phyloP scores from a whole-genome alignment of 2,797 vertebrate genomes.

The Glyptemys insculpta region DNA sequence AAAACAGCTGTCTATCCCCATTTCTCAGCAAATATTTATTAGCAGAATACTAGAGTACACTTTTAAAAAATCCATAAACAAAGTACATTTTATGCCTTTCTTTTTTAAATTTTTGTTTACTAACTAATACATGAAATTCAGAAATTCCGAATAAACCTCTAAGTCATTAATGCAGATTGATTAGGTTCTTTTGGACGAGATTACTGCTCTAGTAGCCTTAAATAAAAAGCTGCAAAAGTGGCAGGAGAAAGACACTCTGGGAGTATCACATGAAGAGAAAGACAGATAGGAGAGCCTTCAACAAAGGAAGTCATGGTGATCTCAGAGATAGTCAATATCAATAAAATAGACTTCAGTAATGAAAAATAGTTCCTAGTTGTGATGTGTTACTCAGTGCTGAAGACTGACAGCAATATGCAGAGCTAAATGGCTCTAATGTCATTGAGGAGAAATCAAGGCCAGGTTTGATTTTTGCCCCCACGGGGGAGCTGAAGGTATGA shows the following conservation, averaged over 20 bases:
- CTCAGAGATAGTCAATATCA: neutral
- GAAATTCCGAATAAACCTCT: neutral
- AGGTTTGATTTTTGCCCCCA: neutral
- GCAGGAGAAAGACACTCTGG: neutral
- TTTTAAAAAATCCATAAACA: neutral
- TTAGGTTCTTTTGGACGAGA: neutral
- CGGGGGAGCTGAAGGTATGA: neutral
- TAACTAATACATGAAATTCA: neutral
- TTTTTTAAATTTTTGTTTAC: neutral
- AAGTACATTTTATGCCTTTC: neutral
- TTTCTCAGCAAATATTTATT: neutral
- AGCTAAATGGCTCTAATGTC: neutral
- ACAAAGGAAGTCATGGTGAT: neutral
- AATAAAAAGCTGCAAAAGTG: neutral
- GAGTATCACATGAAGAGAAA: neutral
- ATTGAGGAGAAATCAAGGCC: neutral
- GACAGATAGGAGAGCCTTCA: neutral
- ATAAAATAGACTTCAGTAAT: neutral
- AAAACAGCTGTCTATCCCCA: neutral
- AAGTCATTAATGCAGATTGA: neutral
- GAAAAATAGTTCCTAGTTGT: neutral
- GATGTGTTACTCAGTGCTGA: neutral
- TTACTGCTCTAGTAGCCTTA: neutral
- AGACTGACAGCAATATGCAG: neutral
- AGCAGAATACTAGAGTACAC: neutral